Base-by-base conservation (phyloP, 2,113 vertebrate species). In the Callorhinus ursinus region DNA sequence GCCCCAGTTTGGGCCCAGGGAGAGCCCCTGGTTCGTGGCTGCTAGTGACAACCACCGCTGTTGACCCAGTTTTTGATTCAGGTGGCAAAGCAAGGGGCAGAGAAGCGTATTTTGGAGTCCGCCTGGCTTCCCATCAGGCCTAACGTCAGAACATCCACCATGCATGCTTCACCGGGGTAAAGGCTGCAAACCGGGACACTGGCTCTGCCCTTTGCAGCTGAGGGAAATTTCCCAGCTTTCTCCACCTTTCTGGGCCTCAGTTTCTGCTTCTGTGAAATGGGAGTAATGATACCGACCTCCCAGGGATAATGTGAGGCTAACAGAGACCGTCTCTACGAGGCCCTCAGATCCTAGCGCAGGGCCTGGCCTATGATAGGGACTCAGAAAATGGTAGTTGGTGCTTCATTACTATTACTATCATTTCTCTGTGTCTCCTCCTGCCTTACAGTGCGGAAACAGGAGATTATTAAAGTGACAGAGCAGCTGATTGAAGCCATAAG, bases 401-500 rank as follows among this genome's bases (percentile, higher is more conserved):
- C 90, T 57, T 69, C 33, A 1, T 59, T 31, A 55, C 74, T 55
- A 55, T 79, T 55, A 46, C 94, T 42, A 5, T 79, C 76, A n/a
- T 65, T 11, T 71, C 93, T 97, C 90, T 98, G 84, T 97, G 97
- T 98, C 97, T 87, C 55, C 80, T 95, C 97, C 97, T 98, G 97
- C 92, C 97, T 97, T 95, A 90, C 99, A 99, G 99, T 99, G 98
- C 99, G 99, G 97, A 99, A 99, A 97, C 99, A 99, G 98, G 99
- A 99, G 97, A 99, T 99, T 98, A 99, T 99, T 96, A 99, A 99
- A 98, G 99, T 99, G 97, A 99, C 99, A n/a, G 99, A 99, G 94
- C 99, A 99, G 96, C 99, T 99, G 97, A 99, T 99, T 2, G 99
- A 99, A 99, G 99, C 99, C 97, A 99, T 99, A 98, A 99, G 99